Base-by-base conservation (phyloP, 2,797 vertebrate species). In the Spinibarbus caldwelli region DNA sequence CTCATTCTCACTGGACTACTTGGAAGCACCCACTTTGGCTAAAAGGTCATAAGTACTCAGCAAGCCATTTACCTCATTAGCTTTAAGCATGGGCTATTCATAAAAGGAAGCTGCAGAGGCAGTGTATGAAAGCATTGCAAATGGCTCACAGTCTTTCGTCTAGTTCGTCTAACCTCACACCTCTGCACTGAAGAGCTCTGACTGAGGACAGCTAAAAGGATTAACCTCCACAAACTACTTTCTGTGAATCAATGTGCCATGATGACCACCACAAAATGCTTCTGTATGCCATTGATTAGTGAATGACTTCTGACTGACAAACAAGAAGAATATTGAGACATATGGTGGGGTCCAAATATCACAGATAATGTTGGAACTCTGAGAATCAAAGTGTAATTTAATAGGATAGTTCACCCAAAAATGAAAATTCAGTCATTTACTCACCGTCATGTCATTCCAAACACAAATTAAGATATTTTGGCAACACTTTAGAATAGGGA, bases 171-270 rank as follows among this genome's bases (percentile, higher is more conserved):
- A 86, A 79, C 77, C 68, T 86, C 45, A 77, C 78, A 89, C 67
- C 68, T 82, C 75, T 88, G 68, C 54, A 84, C 81, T 70, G 52
- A 85, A 86, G 71, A 80, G 52, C 49, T 45, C 73, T 82, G 82
- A 45, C 38, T 41, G 36, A 79, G 82, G 78, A 73, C 23, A 3
- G 41, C 59, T 80, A 88, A 88, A 88, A 87, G 81, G 85, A 89
- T 89, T 90, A 90, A 90, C 88, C 88, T 86, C 76, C 38, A 26
- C 34, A 75, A 57, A 62, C 80, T 78, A 84, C 52, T 36, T 57
- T 83, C n/a, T 82, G 62, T 78, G 78, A 82, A 86, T 89, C 87
- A 78, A 80, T 87, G 54, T 36, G 1, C 21, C 31, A 45, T 71
- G 78, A 77, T 19, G n/a, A 86, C 62, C 52, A 70, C 36, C 36